Base-by-base conservation (phyloP, 2,113 vertebrate genomes). In the Microtus oregoni region DNA sequence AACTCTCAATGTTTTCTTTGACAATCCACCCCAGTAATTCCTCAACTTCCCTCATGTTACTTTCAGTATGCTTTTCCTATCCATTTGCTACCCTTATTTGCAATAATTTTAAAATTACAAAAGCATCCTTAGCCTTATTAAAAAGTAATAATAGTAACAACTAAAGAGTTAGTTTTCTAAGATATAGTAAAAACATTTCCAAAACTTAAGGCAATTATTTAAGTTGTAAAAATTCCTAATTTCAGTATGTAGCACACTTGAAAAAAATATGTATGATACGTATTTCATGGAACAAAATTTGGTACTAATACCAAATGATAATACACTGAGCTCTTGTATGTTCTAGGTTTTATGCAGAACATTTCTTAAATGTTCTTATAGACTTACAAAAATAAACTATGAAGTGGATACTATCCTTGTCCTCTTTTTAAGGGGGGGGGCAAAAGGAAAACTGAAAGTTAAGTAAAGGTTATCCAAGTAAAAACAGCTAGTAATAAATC, bases 41-140 rank as follows among this genome's bases (percentile, higher is more conserved):
- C 30, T 91, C 75, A 95, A 77, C 1, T 79, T 92, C 22, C 82
- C 44, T 79, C 82, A 79, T 52, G 67, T n/a, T 92, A 79, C 13
- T 92, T 86, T 86, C 44, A 73, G n/a, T 73, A 38, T 50, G 70
- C 20, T 44, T 95, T 38, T 41, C 72, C 86, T 12, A 92, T 12
- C 10, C 32, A 89, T 82, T 35, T 87, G 17, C 55, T n/a, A 65
- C 4, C 3, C 65, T 89, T 32, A 83, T 87, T 83, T 90, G 19
- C 1, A 95, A 68, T 38, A 82, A 83, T 58, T 91, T 91, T 88
- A 95, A 96, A 91, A 86, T 81, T n/a, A 91, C 28, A 70, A 17
- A 92, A 89, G 14, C 4, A 95, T 47, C 24, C 73, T 89, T 93
- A 95, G 82, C 7, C 14, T 95, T 77, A 73, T 78, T 44, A 73